phyloP scores from a whole-genome alignment of 2,113 vertebrate genomes.

The Bambusicola thoracicus region DNA sequence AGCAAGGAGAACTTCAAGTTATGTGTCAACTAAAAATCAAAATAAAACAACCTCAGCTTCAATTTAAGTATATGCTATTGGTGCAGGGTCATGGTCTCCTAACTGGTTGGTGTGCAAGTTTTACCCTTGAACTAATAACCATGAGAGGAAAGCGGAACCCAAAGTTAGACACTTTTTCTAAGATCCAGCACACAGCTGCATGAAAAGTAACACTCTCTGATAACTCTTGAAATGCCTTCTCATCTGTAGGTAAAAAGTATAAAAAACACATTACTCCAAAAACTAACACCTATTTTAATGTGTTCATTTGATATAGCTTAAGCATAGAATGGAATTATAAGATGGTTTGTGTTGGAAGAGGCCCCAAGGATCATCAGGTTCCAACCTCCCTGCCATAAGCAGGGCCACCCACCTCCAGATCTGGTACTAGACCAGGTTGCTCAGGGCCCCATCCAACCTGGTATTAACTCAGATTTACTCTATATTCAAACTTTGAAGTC shows the following conservation, averaged over 20 bases:
- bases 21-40: background rate
- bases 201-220: background rate
- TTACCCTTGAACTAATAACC: background rate
- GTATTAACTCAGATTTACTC: background rate
- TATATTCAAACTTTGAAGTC: background rate
- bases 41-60: background rate
- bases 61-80: background rate
- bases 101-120: background rate
- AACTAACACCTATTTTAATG: background rate
- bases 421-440: no score
- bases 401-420: no score
- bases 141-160: background rate
- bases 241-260: background rate
- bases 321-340: background rate
- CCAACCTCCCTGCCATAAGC: no score
- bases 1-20: background rate
- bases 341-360: no score
- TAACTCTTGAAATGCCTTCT: background rate
- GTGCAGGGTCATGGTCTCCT: background rate
- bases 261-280: background rate
- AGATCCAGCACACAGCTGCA: background rate
- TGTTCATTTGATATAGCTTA: background rate
- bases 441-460: no score
- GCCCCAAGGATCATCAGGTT: no score
- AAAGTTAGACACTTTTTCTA: background rate